These are phyloP conservation scores for Yponomeuta cagnagella DNA, from an alignment of 2,888 invertebrate genomes.

Conservation along the genomic window DNA sequence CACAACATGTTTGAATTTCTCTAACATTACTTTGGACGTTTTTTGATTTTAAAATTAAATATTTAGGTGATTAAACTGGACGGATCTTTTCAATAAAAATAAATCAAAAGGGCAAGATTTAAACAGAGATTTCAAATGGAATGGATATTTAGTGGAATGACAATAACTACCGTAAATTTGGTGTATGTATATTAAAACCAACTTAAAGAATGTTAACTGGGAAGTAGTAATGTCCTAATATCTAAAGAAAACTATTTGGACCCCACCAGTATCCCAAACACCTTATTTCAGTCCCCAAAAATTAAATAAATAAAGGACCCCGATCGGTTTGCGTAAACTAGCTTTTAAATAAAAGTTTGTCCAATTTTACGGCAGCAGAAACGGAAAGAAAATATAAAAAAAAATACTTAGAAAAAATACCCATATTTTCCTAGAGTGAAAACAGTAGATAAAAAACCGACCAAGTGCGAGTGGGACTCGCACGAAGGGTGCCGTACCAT, in stretches of 20 bases:
- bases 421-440: too few species aligned
- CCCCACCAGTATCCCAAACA: conserved; percentile 4
- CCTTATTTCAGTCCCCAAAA: conserved; percentile 8
- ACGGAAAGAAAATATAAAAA: not conserved
- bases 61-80: not conserved
- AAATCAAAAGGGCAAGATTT: conserved; percentile 1
- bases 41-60: not conserved
- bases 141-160: not conserved
- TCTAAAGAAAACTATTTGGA: not conserved
- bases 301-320: not conserved
- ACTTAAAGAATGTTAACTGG: not conserved
- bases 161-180: not conserved
- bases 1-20: not conserved
- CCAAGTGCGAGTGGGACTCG: too few species aligned
- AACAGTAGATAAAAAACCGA: not conserved
- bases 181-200: not conserved
- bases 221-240: not conserved
- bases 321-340: not conserved
- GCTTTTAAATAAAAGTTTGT: not conserved
- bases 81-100: not conserved
- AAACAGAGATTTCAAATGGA: not conserved
- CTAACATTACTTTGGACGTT: not conserved
- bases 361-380: not conserved
- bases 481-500: too few species aligned
- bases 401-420: not conserved